These are phyloP conservation scores for Lepidochitona cinerea DNA, from an alignment of 2,888 invertebrate species.

Conservation along the genomic window DNA sequence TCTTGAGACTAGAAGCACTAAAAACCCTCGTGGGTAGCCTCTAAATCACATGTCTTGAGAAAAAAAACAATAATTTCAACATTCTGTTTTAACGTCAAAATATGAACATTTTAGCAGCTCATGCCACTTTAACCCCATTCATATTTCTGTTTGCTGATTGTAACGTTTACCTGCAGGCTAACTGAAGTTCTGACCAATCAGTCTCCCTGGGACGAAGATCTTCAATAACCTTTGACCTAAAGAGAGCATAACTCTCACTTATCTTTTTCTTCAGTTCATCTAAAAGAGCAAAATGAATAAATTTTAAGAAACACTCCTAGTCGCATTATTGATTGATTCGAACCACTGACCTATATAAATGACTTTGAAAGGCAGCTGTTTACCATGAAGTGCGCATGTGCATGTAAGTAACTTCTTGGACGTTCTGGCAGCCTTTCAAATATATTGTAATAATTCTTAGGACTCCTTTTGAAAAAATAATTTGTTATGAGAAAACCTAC, in stretches of 20 bases:
- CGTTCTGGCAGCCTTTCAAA: too few species aligned
- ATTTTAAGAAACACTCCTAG: not conserved
- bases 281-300: conserved; percentile 31
- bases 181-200: conserved; percentile 67
- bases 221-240: conserved; percentile 70
- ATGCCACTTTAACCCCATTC: too few species aligned
- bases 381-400: not conserved
- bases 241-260: conserved; percentile 71
- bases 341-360: not conserved
- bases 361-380: not conserved
- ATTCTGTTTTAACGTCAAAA: too few species aligned
- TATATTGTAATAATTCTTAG: too few species aligned
- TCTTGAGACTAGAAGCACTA: too few species aligned
- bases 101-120: too few species aligned
- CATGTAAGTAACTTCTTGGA: not conserved
- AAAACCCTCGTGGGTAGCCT: too few species aligned
- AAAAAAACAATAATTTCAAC: too few species aligned
- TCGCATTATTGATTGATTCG: not conserved
- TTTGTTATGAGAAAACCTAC: too few species aligned
- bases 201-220: conserved; percentile 66
- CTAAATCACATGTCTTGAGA: too few species aligned
- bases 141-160: too few species aligned
- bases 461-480: too few species aligned
- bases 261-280: conserved; percentile 73
- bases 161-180: conserved; percentile 60